Evolutionary conservation across 2,888 invertebrate genomes (phyloP), one percentile per base, ranked within the genome.

Genomic region (Yponomeuta plumbellus): DNA sequence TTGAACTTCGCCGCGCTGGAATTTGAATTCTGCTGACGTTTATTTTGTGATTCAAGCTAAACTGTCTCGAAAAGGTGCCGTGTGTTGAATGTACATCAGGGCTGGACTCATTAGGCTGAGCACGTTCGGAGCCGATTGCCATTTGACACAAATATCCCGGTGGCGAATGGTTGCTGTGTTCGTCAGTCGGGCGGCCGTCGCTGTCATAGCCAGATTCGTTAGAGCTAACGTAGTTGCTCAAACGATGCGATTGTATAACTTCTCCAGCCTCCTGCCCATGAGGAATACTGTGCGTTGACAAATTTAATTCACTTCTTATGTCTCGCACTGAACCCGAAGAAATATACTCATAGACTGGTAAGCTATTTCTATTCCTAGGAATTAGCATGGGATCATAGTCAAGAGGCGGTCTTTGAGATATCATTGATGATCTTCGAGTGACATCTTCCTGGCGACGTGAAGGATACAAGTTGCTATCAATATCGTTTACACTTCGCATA

Each of bases 121-220:
- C 78, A 75, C 77, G 75, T 67, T 78, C 70, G 40, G 80, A 73
- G 65, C 79, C 76, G 72, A 78, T 86, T 73, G 89, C 86, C 73
- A 86, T 80, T 75, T 86, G 88, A 78, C 71, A 88, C 61, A 88
- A 86, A 75, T 92, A 92, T 65, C 91, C 88, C 68, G 92, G 93
- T 56, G 92, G 93, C 23, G 90, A 92, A 74, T 91, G 88, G 75
- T 87, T 92, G 71, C 86, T 91, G 69, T 92, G 90, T 75, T 92
- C 92, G 72, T 92, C 92, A 66, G 89, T 91, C 57, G 91, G 92
- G 70, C 92, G 92, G 66, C 95, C 94, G 79, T 96, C 96, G 81
- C 96, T 96, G 78, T 96, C 96, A 80, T 96, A 96, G 59, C 96
- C 96, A 64, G 96, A 96, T 85, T 96, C 96, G 81, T 96, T 96